Base-by-base conservation (phyloP, 2,113 vertebrate genomes). In the Pteruthius melanotis region DNA sequence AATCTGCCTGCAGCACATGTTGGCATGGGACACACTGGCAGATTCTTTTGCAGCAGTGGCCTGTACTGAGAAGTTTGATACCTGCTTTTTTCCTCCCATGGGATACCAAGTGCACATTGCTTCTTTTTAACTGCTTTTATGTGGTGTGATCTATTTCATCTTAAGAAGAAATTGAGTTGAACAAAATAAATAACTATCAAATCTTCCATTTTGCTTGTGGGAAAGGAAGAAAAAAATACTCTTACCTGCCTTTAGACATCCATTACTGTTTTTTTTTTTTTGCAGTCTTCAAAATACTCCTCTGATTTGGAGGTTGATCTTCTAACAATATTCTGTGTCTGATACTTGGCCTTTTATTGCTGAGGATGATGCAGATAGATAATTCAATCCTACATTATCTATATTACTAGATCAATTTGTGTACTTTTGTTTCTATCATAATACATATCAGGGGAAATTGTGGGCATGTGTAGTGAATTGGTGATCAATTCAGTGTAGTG, bases 401-500 rank as follows among this genome's bases (percentile, higher is more conserved):
- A 0, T 69, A 28, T 88, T 59, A 33, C 71, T 80, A 18, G n/a
- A 24, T 76, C 0, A 0, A 22, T 49, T 74, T 15, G 6, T 49
- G 7, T 89, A 15, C n/a, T 74, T 33, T 60, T 44, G 27, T 56
- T 93, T 79, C 53, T 27, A 1, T 87, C 20, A 15, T 23, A 9
- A n/a, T 47, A 33, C 1, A 0, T 56, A n/a, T n/a, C 18, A 54
- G 20, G 87, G 42, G 47, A 82, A 49, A 42, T 22, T 50, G 14
- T 40, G 6, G 17, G 8, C 9, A 6, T 22, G 13, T 66, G 13
- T 53, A 44, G 35, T n/a, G 20, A 63, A 49, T 7, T 83, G 15
- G 16, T 69, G 27, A n/a, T 65, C 9, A 60, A 0, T 83, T 83
- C 21, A 22, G 11, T 87, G 13, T 53, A 44, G 35, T n/a, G 20